Evolutionary conservation across 1,140 invertebrate genomes (phyloP).

Genomic region (Panagrolaimus sp.): DNA sequence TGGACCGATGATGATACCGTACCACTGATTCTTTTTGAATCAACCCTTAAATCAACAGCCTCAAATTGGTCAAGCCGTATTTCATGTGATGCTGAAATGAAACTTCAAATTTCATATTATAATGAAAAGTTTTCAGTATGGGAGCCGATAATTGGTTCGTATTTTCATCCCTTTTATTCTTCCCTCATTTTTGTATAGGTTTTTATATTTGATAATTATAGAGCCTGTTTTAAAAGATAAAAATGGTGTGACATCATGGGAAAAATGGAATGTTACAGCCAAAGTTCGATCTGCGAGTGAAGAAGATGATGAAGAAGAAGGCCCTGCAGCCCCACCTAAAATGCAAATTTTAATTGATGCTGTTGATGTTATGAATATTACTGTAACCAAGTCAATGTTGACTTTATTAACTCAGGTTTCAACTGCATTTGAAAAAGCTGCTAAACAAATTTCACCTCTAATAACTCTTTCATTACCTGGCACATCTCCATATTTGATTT

Average conservation of each 20-base stretch:
- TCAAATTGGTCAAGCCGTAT: slow-evolving; percentile 73
- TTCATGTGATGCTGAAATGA: slow-evolving; percentile 64
- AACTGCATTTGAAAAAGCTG: slow-evolving; percentile 63
- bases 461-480: slow-evolving; percentile 59
- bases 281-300: slow-evolving; percentile 64
- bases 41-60: slow-evolving; percentile 70
- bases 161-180: too few species aligned
- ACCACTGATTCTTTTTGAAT: slow-evolving; percentile 78
- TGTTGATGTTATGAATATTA: slow-evolving; percentile 60
- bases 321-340: slow-evolving; percentile 42
- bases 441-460: slow-evolving; percentile 59
- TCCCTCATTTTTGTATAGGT: too few species aligned
- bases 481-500: slow-evolving; percentile 68
- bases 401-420: slow-evolving; percentile 66
- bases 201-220: too few species aligned
- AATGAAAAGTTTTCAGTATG: slow-evolving; percentile 83
- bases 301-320: slow-evolving; percentile 14
- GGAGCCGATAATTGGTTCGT: slow-evolving; percentile 91
- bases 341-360: slow-evolving; percentile 59
- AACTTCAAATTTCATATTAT: slow-evolving; percentile 80
- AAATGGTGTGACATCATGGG: slow-evolving; percentile 63
- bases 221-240: slow-evolving; percentile 69
- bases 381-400: slow-evolving; percentile 80
- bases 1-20: slow-evolving; percentile 79
- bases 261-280: slow-evolving; percentile 76